Evolutionary conservation across 1,140 invertebrate species (phyloP), one percentile per base, ranked within the genome.

Genomic region (Conus betulinus): DNA sequence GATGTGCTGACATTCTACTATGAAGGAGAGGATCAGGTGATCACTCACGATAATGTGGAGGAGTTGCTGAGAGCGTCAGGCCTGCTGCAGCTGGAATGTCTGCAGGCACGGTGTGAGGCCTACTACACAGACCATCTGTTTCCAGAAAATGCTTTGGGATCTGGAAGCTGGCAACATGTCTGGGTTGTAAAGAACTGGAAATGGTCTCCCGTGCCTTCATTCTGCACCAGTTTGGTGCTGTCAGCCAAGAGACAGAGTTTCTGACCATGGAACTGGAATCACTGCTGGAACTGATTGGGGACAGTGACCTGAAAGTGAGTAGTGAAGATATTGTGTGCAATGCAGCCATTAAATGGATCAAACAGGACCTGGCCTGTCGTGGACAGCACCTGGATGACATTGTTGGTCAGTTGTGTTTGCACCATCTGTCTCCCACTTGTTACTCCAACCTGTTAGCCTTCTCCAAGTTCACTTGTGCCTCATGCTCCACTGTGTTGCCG

Each of bases 1-100:
- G 88, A 86, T 39, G 90, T 91, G n/a, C 51, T 92, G n/a, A 87
- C 83, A 39, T 92, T 92, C 67, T 90, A 91, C 85, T 92, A 92
- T 84, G 87, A 88, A 60, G 90, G 92, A 17, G 78, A 89, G 63
- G 90, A 91, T 57, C 86, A 84, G 39, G 85, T 92, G 79, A 81
- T 92, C 15, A 90, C 87, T 81, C 84, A 85, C n/a, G 92, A 92
- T 15, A 91, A 89, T 74, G 92, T 89, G 25, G 92, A 93, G 25
- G 90, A 90, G 55, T 51, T 93, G 20, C 79, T 93, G 6, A 57
- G 89, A 83, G 92, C 92, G 53, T 82, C 91, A 15, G 89, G 89
- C n/a, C 87, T 93, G 85, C 84, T 93, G 27, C 91, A 92, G 83
- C 90, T 93, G 83, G 90, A 89, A 20, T 91, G 90, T 83, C 84